phyloP scores from a whole-genome alignment of 2,113 vertebrate species.

The Lophura nycthemera region DNA sequence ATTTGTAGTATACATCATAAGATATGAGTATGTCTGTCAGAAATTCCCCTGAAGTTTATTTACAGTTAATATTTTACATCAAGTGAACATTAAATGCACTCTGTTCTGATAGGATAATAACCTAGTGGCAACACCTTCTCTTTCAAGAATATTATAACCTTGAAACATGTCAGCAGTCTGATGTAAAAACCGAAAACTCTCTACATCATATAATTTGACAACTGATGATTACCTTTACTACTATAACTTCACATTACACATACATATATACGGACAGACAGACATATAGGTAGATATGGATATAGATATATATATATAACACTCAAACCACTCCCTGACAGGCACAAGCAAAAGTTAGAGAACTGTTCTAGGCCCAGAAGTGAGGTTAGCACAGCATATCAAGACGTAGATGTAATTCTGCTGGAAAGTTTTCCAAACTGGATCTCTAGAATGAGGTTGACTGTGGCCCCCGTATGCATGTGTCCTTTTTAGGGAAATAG shows the following conservation, averaged over 20 bases:
- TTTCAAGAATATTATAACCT: slow-evolving; percentile 23
- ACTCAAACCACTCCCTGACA: background rate
- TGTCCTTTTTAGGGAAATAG: background rate
- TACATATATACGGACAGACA: no score
- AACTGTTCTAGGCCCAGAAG: background rate
- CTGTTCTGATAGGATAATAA: background rate
- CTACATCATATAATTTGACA: background rate
- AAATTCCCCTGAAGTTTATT: background rate
- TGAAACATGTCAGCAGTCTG: background rate
- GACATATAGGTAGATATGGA: no score
- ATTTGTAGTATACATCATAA: background rate
- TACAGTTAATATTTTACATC: slow-evolving; percentile 49
- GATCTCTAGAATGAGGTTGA: background rate
- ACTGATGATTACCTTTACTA: background rate
- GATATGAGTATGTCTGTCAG: background rate
- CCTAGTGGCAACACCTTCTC: slow-evolving; percentile 24
- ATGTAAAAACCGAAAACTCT: background rate
- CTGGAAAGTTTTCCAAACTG: background rate
- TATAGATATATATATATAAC: background rate
- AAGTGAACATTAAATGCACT: background rate
- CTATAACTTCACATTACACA: background rate
- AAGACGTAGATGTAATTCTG: background rate
- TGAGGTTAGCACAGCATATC: background rate
- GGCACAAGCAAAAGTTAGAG: background rate
- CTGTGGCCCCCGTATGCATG: background rate